These are phyloP conservation scores for Hemistola chrysoprasaria DNA, from an alignment of 2,888 invertebrate genomes.

Conservation along the genomic window DNA sequence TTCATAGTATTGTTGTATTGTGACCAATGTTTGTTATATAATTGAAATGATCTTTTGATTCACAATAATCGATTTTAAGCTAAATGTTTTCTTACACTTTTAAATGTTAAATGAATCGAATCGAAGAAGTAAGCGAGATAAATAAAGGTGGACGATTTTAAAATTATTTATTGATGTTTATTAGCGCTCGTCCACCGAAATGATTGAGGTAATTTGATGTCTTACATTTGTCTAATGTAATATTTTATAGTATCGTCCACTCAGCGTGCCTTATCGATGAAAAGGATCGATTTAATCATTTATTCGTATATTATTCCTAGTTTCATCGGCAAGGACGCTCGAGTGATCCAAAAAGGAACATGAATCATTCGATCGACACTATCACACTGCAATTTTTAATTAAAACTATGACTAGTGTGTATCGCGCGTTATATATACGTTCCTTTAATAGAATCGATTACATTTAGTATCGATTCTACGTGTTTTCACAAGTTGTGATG, in stretches of 20 bases:
- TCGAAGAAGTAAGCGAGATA: slow-evolving; percentile 4
- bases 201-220: slow-evolving; percentile 7
- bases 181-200: slow-evolving; percentile 4
- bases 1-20: too few species aligned
- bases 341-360: slow-evolving; percentile 45
- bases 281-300: slow-evolving; percentile 38
- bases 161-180: slow-evolving; percentile 13
- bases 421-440: slow-evolving; percentile 31
- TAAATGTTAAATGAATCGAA: slow-evolving; percentile 12
- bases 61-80: slow-evolving; percentile 5
- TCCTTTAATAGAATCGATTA: slow-evolving; percentile 17
- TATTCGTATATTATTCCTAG: slow-evolving; percentile 18
- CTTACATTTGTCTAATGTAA: not conserved
- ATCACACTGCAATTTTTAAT: slow-evolving; percentile 68
- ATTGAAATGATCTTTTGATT: slow-evolving; percentile 1
- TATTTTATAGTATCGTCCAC: slow-evolving; percentile 22
- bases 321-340: slow-evolving; percentile 38
- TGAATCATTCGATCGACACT: slow-evolving; percentile 39
- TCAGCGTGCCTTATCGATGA: slow-evolving; percentile 44
- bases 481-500: slow-evolving; percentile 41
- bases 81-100: slow-evolving; percentile 10
- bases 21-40: too few species aligned
- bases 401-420: slow-evolving; percentile 74
- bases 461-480: slow-evolving; percentile 34
- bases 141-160: slow-evolving; percentile 11